Conservation (phyloP, 2,888 invertebrate genomes). For the Drosophila phalerata region DNA sequence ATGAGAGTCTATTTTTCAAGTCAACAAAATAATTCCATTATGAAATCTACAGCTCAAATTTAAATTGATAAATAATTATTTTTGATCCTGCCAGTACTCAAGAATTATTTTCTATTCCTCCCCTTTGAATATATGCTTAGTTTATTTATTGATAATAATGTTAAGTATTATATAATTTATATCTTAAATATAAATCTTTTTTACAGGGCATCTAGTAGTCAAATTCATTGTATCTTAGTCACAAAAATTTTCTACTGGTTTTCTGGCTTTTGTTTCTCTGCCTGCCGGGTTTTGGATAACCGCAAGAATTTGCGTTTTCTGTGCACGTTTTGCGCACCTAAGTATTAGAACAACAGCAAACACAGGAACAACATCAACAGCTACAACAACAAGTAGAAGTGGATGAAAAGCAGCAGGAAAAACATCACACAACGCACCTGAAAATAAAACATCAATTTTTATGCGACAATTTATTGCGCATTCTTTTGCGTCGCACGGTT, state of each 20-base stretch:
- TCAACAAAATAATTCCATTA: background rate
- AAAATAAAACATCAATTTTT: conserved; percentile 81
- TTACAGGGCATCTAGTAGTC: conserved; percentile 7
- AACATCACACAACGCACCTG: conserved; percentile 43
- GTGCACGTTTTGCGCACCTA: conserved; percentile 71
- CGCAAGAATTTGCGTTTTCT: conserved; percentile 72
- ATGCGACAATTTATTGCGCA: conserved; percentile 80
- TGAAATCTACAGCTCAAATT: background rate
- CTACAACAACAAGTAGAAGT: conserved; percentile 17
- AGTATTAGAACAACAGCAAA: conserved; percentile 42
- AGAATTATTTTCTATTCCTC: background rate
- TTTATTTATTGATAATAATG: background rate
- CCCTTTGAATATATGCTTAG: background rate
- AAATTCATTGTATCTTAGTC: background rate
- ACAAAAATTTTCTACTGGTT: conserved; percentile 15
- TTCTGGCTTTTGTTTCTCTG: conserved; percentile 44
- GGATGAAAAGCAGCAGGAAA: conserved; percentile 6
- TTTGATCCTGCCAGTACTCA: too few relatives aligned
- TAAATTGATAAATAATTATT: background rate
- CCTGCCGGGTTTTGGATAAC: conserved; percentile 39
- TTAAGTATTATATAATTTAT: background rate
- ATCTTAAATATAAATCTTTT: background rate
- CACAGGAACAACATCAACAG: conserved; percentile 18
- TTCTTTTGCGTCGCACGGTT: conserved; percentile 37
- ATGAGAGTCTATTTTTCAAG: background rate